Evolutionary conservation across 92 coral and sea anemone genomes (phyloP), one percentile per base, ranked within the genome.

Genomic region (Actinernus sp.): DNA sequence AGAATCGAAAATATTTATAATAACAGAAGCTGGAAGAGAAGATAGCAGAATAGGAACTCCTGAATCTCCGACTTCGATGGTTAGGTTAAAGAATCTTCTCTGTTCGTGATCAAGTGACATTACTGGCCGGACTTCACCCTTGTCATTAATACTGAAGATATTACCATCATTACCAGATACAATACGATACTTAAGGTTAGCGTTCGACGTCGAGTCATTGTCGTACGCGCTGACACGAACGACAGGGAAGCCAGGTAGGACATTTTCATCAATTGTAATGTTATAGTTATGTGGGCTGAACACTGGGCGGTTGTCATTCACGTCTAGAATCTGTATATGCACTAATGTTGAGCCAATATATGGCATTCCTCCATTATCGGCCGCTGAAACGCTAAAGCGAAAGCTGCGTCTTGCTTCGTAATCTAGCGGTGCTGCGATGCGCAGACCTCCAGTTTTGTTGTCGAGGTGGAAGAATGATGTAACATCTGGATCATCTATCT

Each of bases 291-390:
- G 14, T 11, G 71, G 39, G 48, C n/a, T 33, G n/a, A 73, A 73
- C 60, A 8, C 71, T 34, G 80, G 73, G n/a, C 59, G 49, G 23
- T 73, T 66, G 21, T 61, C 80, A 43, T 60, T 73, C n/a, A 48
- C 19, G 43, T 73, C 80, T 20, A 44, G 61, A 1, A 73, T 61
- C 10, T 26, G 23, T 12, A 73, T 61, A 32, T 45, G 6, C 8
- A 48, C 52, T 41, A 36, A 24, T 29, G 52, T 45, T 45, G 52
- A 9, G 4, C 52, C 52, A 8, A 17, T 45, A 18, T 18, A 55
- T 22, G 26, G 58, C 44, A 17, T 43, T 55, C 28, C 30, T 55
- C 19, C 33, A 40, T 34, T 38, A 20, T 73, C 60, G 30, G 62
- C 57, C 10, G 37, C 65, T 25, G 56, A 24, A 53, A 64, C 74